Conservation (phyloP, 2,797 vertebrate species). For the Petrocephalus schoutedeni region DNA sequence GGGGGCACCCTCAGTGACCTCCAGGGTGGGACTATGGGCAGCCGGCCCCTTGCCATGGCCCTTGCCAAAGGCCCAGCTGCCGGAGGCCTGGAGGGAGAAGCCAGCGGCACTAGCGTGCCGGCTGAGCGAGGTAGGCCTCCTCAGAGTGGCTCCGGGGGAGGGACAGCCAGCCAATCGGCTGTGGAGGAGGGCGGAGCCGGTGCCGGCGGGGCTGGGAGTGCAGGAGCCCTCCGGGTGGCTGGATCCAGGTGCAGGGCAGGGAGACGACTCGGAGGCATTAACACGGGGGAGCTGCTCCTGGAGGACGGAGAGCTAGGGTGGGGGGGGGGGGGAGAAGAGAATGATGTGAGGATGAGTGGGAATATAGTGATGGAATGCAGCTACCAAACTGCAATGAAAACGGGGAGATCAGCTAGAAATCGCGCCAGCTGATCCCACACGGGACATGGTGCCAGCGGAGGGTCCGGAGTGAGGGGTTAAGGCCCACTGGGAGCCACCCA, state of each 20-base stretch:
- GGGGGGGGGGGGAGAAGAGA: slow-evolving; percentile 8
- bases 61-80: slow-evolving; percentile 66
- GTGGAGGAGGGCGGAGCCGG: slow-evolving; percentile 50
- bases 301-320: slow-evolving; percentile 61
- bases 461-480: not conserved
- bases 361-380: not conserved
- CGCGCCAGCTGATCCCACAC: not conserved
- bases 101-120: slow-evolving; percentile 84
- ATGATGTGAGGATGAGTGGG: slow-evolving; percentile 10
- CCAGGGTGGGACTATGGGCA: slow-evolving; percentile 58
- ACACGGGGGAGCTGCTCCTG: slow-evolving; percentile 78
- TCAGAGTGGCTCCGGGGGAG: slow-evolving; percentile 70
- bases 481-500: not conserved
- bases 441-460: not conserved
- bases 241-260: slow-evolving; percentile 33
- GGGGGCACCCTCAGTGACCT: slow-evolving; percentile 56
- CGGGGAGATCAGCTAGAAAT: not conserved
- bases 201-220: slow-evolving; percentile 43
- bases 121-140: slow-evolving; percentile 82
- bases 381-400: not conserved
- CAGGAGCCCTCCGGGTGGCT: slow-evolving; percentile 43
- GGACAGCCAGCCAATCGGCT: slow-evolving; percentile 56
- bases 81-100: slow-evolving; percentile 67
- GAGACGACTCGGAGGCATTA: slow-evolving; percentile 61
- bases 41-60: slow-evolving; percentile 64